Conservation (phyloP, 2,797 vertebrate species). For the Gallinago solitaria region DNA sequence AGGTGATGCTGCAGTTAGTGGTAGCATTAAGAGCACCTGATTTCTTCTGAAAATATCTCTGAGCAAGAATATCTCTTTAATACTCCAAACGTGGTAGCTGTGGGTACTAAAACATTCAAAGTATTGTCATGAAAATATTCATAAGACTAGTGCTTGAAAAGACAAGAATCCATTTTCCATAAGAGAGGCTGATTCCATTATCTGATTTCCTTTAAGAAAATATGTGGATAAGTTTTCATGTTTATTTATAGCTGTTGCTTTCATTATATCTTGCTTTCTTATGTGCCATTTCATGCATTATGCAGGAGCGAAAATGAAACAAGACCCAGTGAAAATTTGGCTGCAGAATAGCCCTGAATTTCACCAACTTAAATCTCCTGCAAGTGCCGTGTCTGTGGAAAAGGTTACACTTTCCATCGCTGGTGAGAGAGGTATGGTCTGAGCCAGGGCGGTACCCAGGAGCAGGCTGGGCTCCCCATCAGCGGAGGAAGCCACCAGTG, state of each 20-base stretch:
- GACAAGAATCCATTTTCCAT: background rate
- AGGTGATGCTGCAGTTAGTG: background rate
- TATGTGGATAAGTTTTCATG: conserved; percentile 20
- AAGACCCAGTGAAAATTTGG: background rate
- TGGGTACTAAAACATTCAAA: conserved; percentile 21
- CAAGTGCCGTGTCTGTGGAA: background rate
- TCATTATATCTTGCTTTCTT: conserved; percentile 15
- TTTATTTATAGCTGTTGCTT: conserved; percentile 56
- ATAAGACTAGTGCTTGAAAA: conserved; percentile 10
- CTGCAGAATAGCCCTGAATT: background rate
- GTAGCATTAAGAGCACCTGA: background rate
- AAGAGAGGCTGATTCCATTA: conserved; percentile 26
- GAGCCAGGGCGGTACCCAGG: rapidly evolving
- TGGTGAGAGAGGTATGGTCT: background rate
- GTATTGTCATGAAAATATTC: conserved; percentile 42
- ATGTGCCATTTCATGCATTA: conserved; percentile 41
- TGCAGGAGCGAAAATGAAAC: background rate
- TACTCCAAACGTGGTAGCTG: background rate
- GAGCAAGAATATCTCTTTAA: background rate
- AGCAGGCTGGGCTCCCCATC: background rate
- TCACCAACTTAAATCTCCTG: background rate
- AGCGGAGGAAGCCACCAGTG: rapidly evolving
- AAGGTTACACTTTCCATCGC: background rate
- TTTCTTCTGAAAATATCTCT: conserved; percentile 4
- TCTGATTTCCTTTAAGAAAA: conserved; percentile 56